phyloP scores from a whole-genome alignment of 1,140 invertebrate genomes.

The Ctenoplectra terminalis region DNA sequence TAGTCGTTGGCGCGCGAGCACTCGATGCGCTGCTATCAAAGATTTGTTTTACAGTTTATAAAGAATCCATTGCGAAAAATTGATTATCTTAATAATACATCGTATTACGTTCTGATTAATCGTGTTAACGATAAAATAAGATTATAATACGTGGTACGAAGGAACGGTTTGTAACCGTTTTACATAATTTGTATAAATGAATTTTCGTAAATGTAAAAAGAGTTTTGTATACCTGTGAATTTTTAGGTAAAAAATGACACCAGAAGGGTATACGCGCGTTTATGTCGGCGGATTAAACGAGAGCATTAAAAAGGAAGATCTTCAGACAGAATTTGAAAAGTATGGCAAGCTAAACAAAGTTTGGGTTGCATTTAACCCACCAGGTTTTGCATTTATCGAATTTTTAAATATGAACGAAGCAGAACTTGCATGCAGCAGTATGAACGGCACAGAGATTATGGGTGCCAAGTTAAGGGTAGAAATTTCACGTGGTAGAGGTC shows the following conservation, averaged over 20 bases:
- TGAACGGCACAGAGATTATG: conserved; percentile 94
- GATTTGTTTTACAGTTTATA: conserved; percentile 9
- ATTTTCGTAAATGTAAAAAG: background rate
- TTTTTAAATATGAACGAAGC: conserved; percentile 98
- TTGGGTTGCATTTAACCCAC: conserved; percentile 97
- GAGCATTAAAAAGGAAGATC: conserved; percentile 93
- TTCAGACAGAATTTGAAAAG: conserved; percentile 92
- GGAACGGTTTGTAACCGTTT: background rate
- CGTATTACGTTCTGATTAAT: background rate
- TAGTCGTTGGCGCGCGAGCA: conserved; percentile 56
- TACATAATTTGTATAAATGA: background rate
- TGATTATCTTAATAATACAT: conserved; percentile 6
- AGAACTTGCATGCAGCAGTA: conserved; percentile 94
- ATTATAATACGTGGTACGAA: background rate
- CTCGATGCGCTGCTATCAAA: conserved; percentile 11
- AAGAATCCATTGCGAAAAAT: conserved; percentile 5
- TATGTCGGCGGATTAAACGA: conserved; percentile 93
- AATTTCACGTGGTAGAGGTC: conserved; percentile 89
- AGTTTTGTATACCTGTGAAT: conserved; percentile 27
- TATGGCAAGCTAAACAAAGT: conserved; percentile 97
- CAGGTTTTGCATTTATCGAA: conserved; percentile 99
- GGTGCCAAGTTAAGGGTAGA: conserved; percentile 92
- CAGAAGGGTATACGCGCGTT: conserved; percentile 86
- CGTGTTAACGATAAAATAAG: background rate
- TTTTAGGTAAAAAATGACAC: conserved; percentile 76